Conservation (phyloP, 2,888 invertebrate genomes). For the Apodemia duryi region DNA sequence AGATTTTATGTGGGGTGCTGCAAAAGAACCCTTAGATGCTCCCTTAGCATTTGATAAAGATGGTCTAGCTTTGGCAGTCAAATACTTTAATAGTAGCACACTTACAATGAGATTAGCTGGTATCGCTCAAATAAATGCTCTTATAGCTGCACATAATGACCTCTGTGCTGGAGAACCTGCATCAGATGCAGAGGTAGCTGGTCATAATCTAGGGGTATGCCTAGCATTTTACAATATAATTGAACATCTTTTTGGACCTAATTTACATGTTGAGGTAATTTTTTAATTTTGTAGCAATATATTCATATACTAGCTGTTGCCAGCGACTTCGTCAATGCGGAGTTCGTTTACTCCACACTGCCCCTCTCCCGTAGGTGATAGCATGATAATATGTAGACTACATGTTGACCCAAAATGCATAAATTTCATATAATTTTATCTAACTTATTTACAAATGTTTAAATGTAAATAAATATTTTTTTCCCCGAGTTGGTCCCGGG, state of each 20-base stretch:
- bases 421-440: too few relatives aligned
- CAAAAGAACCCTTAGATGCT: slow-evolving; percentile 93
- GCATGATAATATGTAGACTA: too few relatives aligned
- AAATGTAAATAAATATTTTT: too few relatives aligned
- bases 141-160: slow-evolving; percentile 94
- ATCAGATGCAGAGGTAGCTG: slow-evolving; percentile 90
- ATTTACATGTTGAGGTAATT: slow-evolving; percentile 93
- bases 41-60: slow-evolving; percentile 93
- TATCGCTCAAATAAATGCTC: slow-evolving; percentile 95
- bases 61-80: slow-evolving; percentile 95
- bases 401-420: too few relatives aligned
- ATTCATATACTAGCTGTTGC: too few relatives aligned
- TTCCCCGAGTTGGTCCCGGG: too few relatives aligned
- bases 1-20: slow-evolving; percentile 97
- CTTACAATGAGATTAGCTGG: slow-evolving; percentile 96
- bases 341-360: too few relatives aligned
- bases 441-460: too few relatives aligned
- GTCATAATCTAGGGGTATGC: slow-evolving; percentile 93
- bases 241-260: slow-evolving; percentile 97
- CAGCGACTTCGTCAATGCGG: too few relatives aligned
- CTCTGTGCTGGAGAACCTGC: slow-evolving; percentile 93
- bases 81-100: slow-evolving; percentile 96
- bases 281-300: background rate
- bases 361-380: too few relatives aligned
- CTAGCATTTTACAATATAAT: slow-evolving; percentile 93